Percentiles rank a stretch among this genome's conserved stretches.
phyloP scores from a whole-genome alignment of 1,140 invertebrate genomes.

The Hormaphis cornu region DNA sequence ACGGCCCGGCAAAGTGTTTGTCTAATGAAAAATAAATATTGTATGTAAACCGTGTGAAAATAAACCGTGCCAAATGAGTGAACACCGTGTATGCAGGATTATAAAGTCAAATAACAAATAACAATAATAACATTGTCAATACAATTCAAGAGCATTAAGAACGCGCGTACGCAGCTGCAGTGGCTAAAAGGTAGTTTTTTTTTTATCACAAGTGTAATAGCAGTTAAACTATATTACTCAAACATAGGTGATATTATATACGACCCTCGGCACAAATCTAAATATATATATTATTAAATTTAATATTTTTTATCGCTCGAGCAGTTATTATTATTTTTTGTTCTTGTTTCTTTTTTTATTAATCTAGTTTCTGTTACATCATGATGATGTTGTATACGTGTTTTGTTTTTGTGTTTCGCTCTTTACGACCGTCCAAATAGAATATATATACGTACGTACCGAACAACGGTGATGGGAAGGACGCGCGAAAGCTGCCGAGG shows the following conservation, averaged over 20 bases:
- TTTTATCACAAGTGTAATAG: neutral
- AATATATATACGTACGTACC: too few relatives aligned
- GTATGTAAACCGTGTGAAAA: neutral
- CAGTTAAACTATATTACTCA: too few relatives aligned
- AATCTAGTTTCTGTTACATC: too few relatives aligned
- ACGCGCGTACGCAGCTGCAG: neutral
- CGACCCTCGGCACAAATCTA: neutral
- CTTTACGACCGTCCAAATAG: neutral
- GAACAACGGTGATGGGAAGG: neutral
- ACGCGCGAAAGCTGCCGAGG: too few relatives aligned
- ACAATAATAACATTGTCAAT: neutral
- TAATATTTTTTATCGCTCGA: too few relatives aligned
- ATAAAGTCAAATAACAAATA: neutral
- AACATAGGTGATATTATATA: neutral
- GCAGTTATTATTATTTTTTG: neutral
- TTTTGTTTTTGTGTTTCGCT: neutral
- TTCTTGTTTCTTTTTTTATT: neutral
- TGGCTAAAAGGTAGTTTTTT: slow-evolving; percentile 4
- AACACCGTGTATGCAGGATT: neutral
- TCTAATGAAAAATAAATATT: neutral
- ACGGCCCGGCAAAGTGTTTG: neutral
- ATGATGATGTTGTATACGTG: too few relatives aligned
- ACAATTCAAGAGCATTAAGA: slow-evolving; percentile 1
- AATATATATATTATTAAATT: neutral
- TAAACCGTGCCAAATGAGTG: neutral